phyloP scores from a whole-genome alignment of 2,113 vertebrate species.

The Oncorhynchus keta region DNA sequence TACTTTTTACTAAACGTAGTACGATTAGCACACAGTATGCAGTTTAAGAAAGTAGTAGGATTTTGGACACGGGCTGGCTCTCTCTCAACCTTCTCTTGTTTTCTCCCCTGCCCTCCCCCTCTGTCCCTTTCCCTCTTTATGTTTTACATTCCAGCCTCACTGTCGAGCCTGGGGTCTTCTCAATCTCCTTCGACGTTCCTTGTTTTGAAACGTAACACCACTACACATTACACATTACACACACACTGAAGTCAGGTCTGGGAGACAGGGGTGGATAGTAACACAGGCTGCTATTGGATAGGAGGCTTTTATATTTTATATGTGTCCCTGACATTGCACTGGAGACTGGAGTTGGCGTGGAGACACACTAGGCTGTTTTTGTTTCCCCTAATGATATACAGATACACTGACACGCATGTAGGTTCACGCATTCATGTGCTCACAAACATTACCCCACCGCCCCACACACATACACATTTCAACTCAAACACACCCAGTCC shows the following conservation, averaged over 20 bases:
- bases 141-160: conserved; percentile 52
- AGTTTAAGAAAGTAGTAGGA: too few species aligned
- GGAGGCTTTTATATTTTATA: background rate
- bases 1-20: too few species aligned
- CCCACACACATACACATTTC: conserved; percentile 22
- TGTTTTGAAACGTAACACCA: conserved; percentile 44
- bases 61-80: background rate
- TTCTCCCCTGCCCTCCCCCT: background rate
- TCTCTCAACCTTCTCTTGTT: background rate
- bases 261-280: conserved; percentile 17
- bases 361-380: conserved; percentile 29
- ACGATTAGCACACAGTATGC: too few species aligned
- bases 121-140: conserved; percentile 38
- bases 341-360: background rate
- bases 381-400: conserved; percentile 32
- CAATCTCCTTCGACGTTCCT: conserved; percentile 34
- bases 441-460: background rate
- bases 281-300: too few species aligned
- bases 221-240: conserved; percentile 29
- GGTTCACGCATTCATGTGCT: background rate
- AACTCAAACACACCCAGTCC: conserved; percentile 42
- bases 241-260: background rate
- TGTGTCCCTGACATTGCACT: background rate
- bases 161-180: conserved; percentile 52
- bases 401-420: conserved; percentile 22